Base-by-base conservation (phyloP, 2,888 invertebrate genomes). In the Agrotis clavis region DNA sequence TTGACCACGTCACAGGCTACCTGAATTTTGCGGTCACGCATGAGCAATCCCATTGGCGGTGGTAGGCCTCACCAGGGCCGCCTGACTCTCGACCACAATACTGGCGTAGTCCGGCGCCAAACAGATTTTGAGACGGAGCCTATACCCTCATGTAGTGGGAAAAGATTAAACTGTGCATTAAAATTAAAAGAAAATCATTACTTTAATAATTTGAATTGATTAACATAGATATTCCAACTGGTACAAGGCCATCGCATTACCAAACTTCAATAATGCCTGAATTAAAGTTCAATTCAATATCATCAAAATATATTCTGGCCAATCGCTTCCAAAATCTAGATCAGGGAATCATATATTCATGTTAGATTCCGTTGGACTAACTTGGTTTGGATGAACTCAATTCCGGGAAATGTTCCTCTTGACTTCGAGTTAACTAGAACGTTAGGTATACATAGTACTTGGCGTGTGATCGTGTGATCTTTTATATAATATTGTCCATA, bases 261-360 rank as follows among this genome's bases (percentile, higher is more conserved):
- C 16, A 2, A 19, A 13, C 18, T 30, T 57, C 1, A 0, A n/a
- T 25, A 25, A 35, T 2, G 7, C 2, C 35, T 19, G 4, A 69
- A 51, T 51, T 18, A 4, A 57, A 50, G 16, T 50, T 57, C 16
- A n/a, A 4, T 19, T 56, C 7, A 18, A 41, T 75, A 54, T 9
- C 11, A 30, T 7, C 5, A n/a, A n/a, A n/a, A 74, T 71, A 66
- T 56, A 51, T 73, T 47, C 73, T n/a, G 18, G 50, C 21, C 18
- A 35, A 77, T 69, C 21, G 57, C 69, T 47, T 51, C 18, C 71
- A 62, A 65, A 71, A 67, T 81, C 69, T 62, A 50, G 67, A 82
- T 82, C 51, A 48, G 25, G 30, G 48, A 51, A 80, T 78, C 79
- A 73, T 69, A 67, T 67, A 80, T 80, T 82, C 80, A 82, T 73